phyloP scores from a whole-genome alignment of 2,888 invertebrate species.

The Amphipoea oculea region DNA sequence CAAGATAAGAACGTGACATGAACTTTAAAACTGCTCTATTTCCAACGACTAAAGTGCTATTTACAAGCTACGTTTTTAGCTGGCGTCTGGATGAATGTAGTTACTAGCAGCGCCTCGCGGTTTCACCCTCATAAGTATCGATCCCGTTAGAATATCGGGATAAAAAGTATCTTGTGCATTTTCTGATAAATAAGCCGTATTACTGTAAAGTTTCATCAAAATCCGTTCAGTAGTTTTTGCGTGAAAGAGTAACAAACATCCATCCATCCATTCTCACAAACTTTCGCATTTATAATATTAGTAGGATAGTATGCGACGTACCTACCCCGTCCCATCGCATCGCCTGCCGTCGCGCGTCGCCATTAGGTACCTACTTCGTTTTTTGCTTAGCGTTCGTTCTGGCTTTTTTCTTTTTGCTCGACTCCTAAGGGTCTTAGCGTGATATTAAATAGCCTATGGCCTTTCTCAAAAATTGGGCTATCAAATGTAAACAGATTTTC shows the following conservation, averaged over 20 bases:
- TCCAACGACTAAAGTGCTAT: constrained; percentile 4
- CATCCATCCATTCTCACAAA: not conserved
- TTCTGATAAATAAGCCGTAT: not conserved
- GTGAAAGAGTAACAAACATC: not conserved
- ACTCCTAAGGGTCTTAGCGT: no score
- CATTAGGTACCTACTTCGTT: no score
- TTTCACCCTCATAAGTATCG: not conserved
- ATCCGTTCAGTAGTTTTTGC: no score
- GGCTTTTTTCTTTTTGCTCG: no score
- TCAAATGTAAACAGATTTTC: no score
- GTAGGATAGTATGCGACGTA: no score
- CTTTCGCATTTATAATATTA: not conserved
- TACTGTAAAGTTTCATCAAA: no score
- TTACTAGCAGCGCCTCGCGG: not conserved
- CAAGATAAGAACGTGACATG: constrained; percentile 38
- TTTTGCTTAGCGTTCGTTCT: no score
- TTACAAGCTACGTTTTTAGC: not conserved
- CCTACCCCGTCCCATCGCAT: no score
- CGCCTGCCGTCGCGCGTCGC: no score
- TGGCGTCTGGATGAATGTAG: not conserved
- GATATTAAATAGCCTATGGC: no score
- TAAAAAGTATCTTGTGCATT: not conserved
- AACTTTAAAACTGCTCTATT: constrained; percentile 25
- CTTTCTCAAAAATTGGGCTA: no score
- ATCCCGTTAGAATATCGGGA: not conserved